Base-by-base conservation (phyloP, 2,888 invertebrate species). In the Chesias legatella region DNA sequence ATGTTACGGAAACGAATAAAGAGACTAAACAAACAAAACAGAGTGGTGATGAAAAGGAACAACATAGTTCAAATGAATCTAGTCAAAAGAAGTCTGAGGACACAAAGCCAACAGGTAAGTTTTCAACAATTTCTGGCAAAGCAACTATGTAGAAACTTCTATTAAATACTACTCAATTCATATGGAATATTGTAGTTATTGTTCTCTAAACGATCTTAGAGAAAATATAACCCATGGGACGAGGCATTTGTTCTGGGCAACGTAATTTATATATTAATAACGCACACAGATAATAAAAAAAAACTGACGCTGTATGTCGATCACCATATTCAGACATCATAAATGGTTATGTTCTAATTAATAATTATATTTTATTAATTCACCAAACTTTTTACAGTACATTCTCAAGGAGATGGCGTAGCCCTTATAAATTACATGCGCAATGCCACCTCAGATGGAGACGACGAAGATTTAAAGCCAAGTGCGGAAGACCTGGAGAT, bases 401-500 rank as follows among this genome's bases (percentile, higher is more conserved):
- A 66, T 44, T 58, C 55, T n/a, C 57, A 64, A 24, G 73, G 74
- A 0, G 76, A 79, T 13, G 79, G 80, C 0, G 63, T 72, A 10
- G 58, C 74, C 2, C 56, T 85, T 0, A 70, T 78, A 1, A 73
- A 73, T 32, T 84, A 73, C 51, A 71, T 81, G 63, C 66, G 59
- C 1, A 66, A 58, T 11, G 60, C 71, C 49, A 67, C 72, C 30
- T 49, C 61, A 1, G 60, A 62, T 13, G 63, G 65, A 6, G 66
- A 70, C 1, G 65, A 70, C 13, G 58, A 73, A 2, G 79, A 78
- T 20, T 26, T 83, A 46, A 61, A 77, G 35, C 86, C 83, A 0
- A 84, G 76, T 43, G 78, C 75, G 7, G 82, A 83, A 32, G 86
- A 88, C 23, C 20, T 82, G 44, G 84, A 85, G 56, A 78, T 88